A percentile compares a stretch with the other conserved stretches of the same genome.
Conservation (phyloP, 2,888 invertebrate genomes). For the Ypsolopha scabrella region DNA sequence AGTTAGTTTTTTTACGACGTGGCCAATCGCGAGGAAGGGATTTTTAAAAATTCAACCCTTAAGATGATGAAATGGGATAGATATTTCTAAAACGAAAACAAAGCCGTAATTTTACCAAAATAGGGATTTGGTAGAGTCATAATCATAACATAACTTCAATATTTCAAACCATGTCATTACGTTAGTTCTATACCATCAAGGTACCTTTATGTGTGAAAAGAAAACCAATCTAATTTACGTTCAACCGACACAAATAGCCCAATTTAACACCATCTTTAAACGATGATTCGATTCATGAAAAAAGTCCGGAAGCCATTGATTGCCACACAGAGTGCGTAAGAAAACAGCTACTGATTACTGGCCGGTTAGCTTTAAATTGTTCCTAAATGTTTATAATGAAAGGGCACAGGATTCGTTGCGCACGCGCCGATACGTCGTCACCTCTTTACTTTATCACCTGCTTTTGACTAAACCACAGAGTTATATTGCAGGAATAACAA, state of each 20-base stretch:
- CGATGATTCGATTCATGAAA: constrained; percentile 21
- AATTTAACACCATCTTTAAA: constrained; percentile 51
- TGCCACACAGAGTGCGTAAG: constrained; percentile 26
- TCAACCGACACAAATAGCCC: constrained; percentile 33
- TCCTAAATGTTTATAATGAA: constrained; percentile 27
- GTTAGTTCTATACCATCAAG: too few species aligned
- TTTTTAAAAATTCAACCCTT: too few species aligned
- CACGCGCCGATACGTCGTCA: constrained; percentile 52
- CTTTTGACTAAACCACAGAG: constrained; percentile 6
- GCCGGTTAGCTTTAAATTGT: constrained; percentile 27
- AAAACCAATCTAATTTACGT: constrained; percentile 15
- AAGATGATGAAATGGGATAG: too few species aligned
- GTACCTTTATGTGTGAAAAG: constrained; percentile 6
- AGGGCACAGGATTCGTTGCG: constrained; percentile 46
- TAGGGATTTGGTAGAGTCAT: too few species aligned
- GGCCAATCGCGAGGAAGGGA: too few species aligned
- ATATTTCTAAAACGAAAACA: too few species aligned
- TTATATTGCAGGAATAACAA: too few species aligned
- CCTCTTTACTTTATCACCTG: constrained; percentile 40
- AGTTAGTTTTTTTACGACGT: too few species aligned
- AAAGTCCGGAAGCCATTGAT: constrained; percentile 39
- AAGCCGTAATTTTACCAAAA: too few species aligned
- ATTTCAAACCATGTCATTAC: too few species aligned
- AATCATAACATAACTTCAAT: too few species aligned
- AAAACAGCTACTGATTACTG: constrained; percentile 21